Percentiles rank a stretch among this genome's conserved stretches.
Conservation (phyloP, 2,113 vertebrate genomes). For the Cyphomyrus plagiostoma region DNA sequence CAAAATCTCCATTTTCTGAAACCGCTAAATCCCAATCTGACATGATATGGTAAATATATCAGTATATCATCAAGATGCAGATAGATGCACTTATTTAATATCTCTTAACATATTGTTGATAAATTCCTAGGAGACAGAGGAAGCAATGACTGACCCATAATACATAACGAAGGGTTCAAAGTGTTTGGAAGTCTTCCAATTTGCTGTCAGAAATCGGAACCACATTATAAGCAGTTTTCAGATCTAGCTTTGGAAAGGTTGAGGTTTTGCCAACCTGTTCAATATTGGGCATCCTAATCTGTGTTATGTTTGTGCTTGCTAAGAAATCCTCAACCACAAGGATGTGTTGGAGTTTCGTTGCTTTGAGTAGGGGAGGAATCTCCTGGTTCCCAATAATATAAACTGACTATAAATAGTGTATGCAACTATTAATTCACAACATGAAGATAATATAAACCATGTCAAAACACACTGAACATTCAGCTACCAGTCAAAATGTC, state of each 20-base stretch:
- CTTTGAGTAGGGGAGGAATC: not conserved
- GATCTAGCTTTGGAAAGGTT: not conserved
- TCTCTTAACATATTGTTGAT: not conserved
- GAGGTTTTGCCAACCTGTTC: not conserved
- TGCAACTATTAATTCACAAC: not conserved
- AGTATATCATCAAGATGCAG: not conserved
- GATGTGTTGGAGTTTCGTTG: not conserved
- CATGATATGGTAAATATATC: not conserved
- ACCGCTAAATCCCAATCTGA: not conserved
- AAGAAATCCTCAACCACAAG: not conserved
- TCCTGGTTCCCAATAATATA: not conserved
- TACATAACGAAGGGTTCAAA: not conserved
- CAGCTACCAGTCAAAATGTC: not conserved
- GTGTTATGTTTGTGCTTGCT: not conserved
- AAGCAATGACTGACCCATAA: not conserved
- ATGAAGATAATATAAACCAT: not conserved
- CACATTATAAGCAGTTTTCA: not conserved
- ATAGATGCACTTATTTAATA: not conserved
- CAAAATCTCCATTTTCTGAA: not conserved
- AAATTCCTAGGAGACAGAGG: not conserved
- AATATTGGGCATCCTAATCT: not conserved
- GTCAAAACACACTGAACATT: not conserved
- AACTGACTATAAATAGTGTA: not conserved
- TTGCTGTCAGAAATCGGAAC: not conserved
- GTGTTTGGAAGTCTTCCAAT: not conserved